Base-by-base conservation (phyloP, 2,113 vertebrate species). In the Heteronetta atricapilla region DNA sequence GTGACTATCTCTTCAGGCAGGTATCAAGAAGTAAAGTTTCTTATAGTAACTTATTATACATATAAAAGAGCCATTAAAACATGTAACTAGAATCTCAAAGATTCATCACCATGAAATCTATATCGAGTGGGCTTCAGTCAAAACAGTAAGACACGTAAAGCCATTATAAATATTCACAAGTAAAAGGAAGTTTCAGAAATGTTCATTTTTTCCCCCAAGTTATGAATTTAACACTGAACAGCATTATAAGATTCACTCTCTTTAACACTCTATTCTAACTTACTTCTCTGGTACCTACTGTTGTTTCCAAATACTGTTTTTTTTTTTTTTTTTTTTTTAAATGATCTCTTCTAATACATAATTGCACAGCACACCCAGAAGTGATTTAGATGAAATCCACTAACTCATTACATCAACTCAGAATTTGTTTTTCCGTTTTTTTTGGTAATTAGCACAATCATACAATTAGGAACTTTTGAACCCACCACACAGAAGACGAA, bases 131-230 rank as follows among this genome's bases (percentile, higher is more conserved):
- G 44, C 29, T 83, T 90, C 62, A 88, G 42, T 81, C 73, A 88
- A 86, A 88, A 75, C 11, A 33, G 42, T 91, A 91, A 81, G 80
- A 93, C 38, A 72, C n/a, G 64, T 92, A 97, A 97, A 97, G 96
- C 96, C 96, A 96, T 96, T 84, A 96, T 93, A 97, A 96, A 97
- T 96, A 97, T 94, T 93, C 50, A 79, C 19, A 86, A 80, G 40
- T 70, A 69, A 76, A 94, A 87, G 19, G 31, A 86, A 70, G 22
- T 72, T 93, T 83, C 29, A 86, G 42, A 89, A 95, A 50, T 2
- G 2, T 50, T 58, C 11, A 5, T 46, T 66, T 68, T 58, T 72
- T 68, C 8, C 23, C 13, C 23, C 46, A 72, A 84, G 69, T 86
- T 74, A 87, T 3, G 8, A 83, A 74, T 82, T 50, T 60, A 88